Evolutionary conservation across 2,797 vertebrate species (phyloP), one percentile per base, ranked within the genome.

Genomic region (Sciurus carolinensis): DNA sequence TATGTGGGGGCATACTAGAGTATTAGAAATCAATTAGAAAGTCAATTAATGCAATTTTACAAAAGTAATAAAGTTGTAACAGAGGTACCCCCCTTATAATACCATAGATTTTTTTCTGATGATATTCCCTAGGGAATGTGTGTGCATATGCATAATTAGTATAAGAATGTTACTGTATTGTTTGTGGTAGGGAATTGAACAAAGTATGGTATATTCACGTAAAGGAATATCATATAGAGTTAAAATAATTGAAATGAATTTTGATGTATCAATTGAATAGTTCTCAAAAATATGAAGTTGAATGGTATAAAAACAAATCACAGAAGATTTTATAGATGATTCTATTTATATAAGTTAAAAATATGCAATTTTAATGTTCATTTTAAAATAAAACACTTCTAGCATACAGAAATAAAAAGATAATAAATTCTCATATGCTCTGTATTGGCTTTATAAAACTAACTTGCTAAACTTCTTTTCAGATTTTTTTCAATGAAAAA

Each of bases 321-420:
- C 75, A 95, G 64, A 91, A 82, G 0, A 13, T 93, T 95, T 95
- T 97, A 14, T 10, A 96, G 47, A 79, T 88, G 36, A 13, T 64
- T 90, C 85, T 30, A 33, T 73, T 80, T 71, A 28, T 84, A 28
- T 69, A 90, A 90, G 87, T 71, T 71, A 69, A 91, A 69, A 50
- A 67, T 64, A 62, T 90, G 17, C 4, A 62, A 88, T 87, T 94
- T 87, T 94, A 73, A 64, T 73, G 15, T 90, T 84, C 6, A 76
- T 80, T 96, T 95, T 80, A 91, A 84, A 95, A 59, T 94, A 88
- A 87, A 82, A 80, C 4, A 64, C 36, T 92, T 84, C 11, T 87
- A 59, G 57, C 57, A 62, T 10, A 62, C 59, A 62, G 7, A 57
- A 54, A 17, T 54, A 54, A 57, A 22, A 22, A 57, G 20, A 22